Evolutionary conservation across 2,888 invertebrate genomes (phyloP), one percentile per base, ranked within the genome.

Genomic region (Orchestes rusci): DNA sequence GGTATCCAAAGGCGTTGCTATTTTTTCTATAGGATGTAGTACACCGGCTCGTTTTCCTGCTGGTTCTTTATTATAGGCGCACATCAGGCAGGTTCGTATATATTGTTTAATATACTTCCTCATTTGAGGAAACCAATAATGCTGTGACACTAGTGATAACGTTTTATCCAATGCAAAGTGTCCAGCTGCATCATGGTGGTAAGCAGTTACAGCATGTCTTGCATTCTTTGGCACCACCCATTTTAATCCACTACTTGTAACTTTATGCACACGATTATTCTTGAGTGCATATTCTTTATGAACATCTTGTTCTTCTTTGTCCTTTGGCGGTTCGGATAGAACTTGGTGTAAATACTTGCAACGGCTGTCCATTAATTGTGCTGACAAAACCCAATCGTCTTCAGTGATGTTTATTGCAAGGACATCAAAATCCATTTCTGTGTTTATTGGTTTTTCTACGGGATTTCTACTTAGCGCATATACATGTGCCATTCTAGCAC

Each of bases 101-200:
- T 45, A 45, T 40, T 51, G 51, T 44, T 45, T 45, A 7, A 40
- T 51, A 43, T 40, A 44, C 13, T 19, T 36, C 28, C 42, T 41
- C 50, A 45, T 43, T 29, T 36, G 16, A 8, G 16, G 4, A 35
- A 48, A 48, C 42, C 42, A 49, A 41, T 63, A 69, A 10, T 16
- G n/a, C n/a, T n/a, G n/a, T 55, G 56, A 2, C 51, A 4, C 53
- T 4, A 16, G 3, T 5, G 4, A 53, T 2, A 62, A 16, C 2
- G 60, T 64, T 36, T 61, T 64, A 1, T 60, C 58, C n/a, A n/a
- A n/a, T n/a, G n/a, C n/a, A n/a, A n/a, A n/a, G n/a, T n/a, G n/a
- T n/a, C n/a, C n/a, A n/a, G 3, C 56, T 18, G 61, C 61, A 36
- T 66, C 63, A 34, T 66, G 65, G 53, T 50, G 30, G 18, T 28